These are phyloP conservation scores for Alouatta caraya DNA, from an alignment of 2,797 vertebrate species.

Conservation along the genomic window DNA sequence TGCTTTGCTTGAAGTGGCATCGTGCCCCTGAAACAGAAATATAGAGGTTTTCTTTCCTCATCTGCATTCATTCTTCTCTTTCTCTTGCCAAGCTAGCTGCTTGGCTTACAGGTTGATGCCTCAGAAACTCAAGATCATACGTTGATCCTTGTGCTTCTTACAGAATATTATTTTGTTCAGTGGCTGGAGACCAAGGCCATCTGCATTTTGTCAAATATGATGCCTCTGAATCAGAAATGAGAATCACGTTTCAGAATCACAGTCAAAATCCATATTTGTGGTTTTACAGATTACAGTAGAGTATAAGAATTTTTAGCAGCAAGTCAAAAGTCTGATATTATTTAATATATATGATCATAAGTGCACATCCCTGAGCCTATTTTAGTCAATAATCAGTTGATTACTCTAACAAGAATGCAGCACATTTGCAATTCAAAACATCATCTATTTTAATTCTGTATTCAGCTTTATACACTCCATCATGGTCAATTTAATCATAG, in stretches of 20 bases:
- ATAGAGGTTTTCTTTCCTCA: background rate
- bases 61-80: background rate
- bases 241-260: background rate
- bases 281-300: background rate
- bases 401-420: background rate
- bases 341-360: background rate
- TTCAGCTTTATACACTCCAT: background rate
- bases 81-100: background rate
- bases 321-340: background rate
- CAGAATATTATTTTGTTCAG: background rate
- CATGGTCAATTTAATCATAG: background rate
- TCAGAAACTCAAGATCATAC: background rate
- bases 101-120: background rate
- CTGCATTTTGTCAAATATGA: background rate
- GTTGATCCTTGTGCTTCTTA: background rate
- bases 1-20: background rate
- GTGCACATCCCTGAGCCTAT: background rate
- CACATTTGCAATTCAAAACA: background rate
- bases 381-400: background rate
- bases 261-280: background rate
- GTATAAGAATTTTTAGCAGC: background rate
- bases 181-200: background rate
- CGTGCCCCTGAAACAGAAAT: constrained; percentile 2
- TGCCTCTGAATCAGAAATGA: background rate
- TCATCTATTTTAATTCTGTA: constrained; percentile 35